These are phyloP conservation scores for Megaceryle torquata DNA, from an alignment of 2,113 vertebrate species.

Conservation along the genomic window DNA sequence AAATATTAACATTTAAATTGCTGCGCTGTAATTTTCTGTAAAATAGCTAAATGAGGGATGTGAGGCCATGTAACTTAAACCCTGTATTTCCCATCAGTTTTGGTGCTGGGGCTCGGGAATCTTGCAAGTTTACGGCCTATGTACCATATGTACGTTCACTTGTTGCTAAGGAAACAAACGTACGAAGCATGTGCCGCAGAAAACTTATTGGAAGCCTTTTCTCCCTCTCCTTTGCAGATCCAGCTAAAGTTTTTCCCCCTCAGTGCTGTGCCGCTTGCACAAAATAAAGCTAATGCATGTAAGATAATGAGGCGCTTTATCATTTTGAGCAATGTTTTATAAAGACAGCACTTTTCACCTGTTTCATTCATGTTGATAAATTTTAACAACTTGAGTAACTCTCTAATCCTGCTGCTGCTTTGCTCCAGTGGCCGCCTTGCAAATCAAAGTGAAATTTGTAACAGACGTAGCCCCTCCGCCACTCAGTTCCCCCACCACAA, in stretches of 20 bases:
- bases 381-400: slow-evolving; percentile 4
- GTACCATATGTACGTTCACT: slow-evolving; percentile 58
- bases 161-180: slow-evolving; percentile 77
- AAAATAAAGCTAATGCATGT: background rate
- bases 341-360: background rate
- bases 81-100: background rate
- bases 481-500: background rate
- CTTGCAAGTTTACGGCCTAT: background rate
- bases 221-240: background rate
- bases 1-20: background rate
- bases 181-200: background rate
- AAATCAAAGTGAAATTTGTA: slow-evolving; percentile 17
- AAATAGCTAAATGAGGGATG: background rate
- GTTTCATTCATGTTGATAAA: background rate
- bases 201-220: slow-evolving; percentile 24
- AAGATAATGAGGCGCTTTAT: background rate
- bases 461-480: background rate
- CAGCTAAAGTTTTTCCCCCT: slow-evolving; percentile 8
- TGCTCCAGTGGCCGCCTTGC: slow-evolving; percentile 33
- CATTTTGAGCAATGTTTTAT: background rate
- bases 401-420: background rate
- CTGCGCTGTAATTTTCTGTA: background rate
- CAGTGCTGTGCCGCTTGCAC: background rate
- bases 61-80: background rate
- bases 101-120: background rate